Evolutionary conservation across 2,888 invertebrate species (phyloP).

Genomic region (Tyria jacobaeae): DNA sequence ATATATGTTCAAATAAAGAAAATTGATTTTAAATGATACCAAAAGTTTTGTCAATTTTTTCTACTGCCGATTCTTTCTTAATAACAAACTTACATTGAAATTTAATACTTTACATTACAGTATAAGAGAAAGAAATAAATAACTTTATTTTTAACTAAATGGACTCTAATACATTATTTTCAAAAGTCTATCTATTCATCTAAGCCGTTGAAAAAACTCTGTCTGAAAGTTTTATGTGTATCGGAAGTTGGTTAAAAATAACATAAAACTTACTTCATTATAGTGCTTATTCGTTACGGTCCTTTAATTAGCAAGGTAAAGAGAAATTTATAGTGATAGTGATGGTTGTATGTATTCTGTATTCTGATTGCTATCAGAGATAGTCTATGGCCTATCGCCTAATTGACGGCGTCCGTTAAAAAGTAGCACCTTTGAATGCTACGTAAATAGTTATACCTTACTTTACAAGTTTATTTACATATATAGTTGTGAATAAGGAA

Average conservation of each 20-base stretch:
- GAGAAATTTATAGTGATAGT: constrained; percentile 18
- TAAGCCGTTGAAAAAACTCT: constrained; percentile 36
- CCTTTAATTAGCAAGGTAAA: constrained; percentile 30
- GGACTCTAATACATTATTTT: constrained; percentile 27
- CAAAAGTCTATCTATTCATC: constrained; percentile 39
- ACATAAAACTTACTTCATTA: constrained; percentile 24
- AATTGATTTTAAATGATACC: no score
- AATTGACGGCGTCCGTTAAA: constrained; percentile 26
- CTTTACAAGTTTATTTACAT: not conserved
- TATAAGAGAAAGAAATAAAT: constrained; percentile 21
- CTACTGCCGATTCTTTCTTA: not conserved
- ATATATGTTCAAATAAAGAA: no score
- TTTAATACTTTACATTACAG: not conserved
- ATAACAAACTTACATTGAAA: not conserved
- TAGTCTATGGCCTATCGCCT: constrained; percentile 22
- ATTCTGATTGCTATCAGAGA: constrained; percentile 36
- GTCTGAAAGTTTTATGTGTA: constrained; percentile 45
- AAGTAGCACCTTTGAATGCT: constrained; percentile 28
- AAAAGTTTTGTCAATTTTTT: not conserved
- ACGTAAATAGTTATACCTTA: not conserved
- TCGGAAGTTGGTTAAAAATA: constrained; percentile 43
- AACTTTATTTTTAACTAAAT: constrained; percentile 29
- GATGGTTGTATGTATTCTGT: constrained; percentile 8
- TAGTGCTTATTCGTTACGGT: constrained; percentile 7
- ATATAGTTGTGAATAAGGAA: not conserved